Percentiles rank a stretch among this genome's conserved stretches.
These are phyloP conservation scores for Carcina quercana DNA, from an alignment of 2,888 invertebrate species.

Conservation along the genomic window DNA sequence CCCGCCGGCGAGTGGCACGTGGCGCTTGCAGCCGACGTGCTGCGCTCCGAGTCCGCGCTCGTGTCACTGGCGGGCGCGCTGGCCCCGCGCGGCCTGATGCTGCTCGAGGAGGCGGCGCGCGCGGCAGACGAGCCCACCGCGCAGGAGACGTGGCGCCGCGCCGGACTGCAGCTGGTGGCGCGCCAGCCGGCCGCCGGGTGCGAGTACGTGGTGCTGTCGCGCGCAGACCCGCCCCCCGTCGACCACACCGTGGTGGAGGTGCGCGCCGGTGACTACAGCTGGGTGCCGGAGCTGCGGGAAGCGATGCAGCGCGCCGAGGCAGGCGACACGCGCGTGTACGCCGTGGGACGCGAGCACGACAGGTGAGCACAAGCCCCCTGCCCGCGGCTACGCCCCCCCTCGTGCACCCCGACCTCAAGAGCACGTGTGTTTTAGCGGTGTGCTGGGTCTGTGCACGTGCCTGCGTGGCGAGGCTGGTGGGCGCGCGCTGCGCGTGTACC, in stretches of 20 bases:
- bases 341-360: constrained; percentile 69
- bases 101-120: constrained; percentile 79
- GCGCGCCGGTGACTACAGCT: constrained; percentile 79
- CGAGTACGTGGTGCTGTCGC: constrained; percentile 80
- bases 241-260: constrained; percentile 75
- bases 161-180: constrained; percentile 40
- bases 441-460: constrained; percentile 93
- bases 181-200: constrained; percentile 68
- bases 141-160: constrained; percentile 34
- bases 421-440: constrained; percentile 73
- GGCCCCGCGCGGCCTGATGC: constrained; percentile 80
- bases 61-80: constrained; percentile 77
- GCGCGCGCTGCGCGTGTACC: constrained; percentile 80
- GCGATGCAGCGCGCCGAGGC: constrained; percentile 78
- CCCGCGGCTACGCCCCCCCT: background rate
- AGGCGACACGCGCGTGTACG: constrained; percentile 32
- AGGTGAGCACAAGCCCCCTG: background rate
- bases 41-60: constrained; percentile 69
- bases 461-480: constrained; percentile 92
- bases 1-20: constrained; percentile 82
- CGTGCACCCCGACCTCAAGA: constrained; percentile 72
- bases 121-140: constrained; percentile 58
- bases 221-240: constrained; percentile 42
- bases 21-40: constrained; percentile 78
- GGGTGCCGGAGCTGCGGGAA: constrained; percentile 88